Percentiles rank a stretch among this genome's conserved stretches.
Conservation (phyloP, 2,888 invertebrate genomes). For the Caenorhabditis sp. region DNA sequence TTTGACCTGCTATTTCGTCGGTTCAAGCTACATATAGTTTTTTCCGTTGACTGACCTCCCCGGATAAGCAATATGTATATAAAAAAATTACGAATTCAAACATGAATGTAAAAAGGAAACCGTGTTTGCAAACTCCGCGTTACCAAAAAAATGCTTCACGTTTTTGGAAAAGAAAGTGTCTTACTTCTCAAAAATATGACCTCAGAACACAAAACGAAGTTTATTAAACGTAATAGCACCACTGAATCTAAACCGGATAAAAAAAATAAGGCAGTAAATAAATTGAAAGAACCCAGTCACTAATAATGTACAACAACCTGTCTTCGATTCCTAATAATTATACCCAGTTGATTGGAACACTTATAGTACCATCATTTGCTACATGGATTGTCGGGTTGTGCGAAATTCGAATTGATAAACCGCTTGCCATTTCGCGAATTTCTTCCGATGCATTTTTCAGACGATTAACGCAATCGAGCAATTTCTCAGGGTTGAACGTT, state of each 20-base stretch:
- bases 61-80: too few species aligned
- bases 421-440: constrained; percentile 29
- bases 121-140: too few species aligned
- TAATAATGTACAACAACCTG: neutral
- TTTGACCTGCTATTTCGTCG: too few species aligned
- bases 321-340: constrained; percentile 3
- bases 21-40: too few species aligned
- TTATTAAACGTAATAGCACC: too few species aligned
- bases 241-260: neutral
- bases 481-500: constrained; percentile 28
- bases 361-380: constrained; percentile 57
- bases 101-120: too few species aligned
- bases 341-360: constrained; percentile 62
- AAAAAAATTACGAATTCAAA: too few species aligned
- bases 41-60: too few species aligned
- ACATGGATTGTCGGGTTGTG: constrained; percentile 61
- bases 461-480: constrained; percentile 36
- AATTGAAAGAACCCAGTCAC: neutral
- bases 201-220: too few species aligned
- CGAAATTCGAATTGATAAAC: constrained; percentile 56
- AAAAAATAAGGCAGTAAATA: neutral
- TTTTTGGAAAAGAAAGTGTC: too few species aligned
- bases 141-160: too few species aligned
- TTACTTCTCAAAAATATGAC: too few species aligned
- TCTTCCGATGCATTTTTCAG: constrained; percentile 25